Base-by-base conservation (phyloP, 2,797 vertebrate genomes). In the Bovichtus variegatus region DNA sequence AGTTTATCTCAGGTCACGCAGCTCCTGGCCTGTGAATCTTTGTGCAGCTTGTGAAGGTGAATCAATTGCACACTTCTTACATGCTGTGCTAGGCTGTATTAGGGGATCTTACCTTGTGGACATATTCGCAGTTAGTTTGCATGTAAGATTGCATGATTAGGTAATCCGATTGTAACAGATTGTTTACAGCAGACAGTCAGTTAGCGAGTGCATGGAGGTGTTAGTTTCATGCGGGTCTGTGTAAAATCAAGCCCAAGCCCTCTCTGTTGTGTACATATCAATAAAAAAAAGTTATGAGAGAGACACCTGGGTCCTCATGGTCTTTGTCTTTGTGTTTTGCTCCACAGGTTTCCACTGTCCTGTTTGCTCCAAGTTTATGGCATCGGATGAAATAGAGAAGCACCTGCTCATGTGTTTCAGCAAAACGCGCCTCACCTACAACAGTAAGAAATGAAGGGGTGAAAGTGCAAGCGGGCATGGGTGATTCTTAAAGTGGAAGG, bases 361-460 rank as follows among this genome's bases (percentile, higher is more conserved):
- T 8, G 94, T 99, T 67, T 99, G 98, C 95, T 97, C 97, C 90
- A 99, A 97, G 94, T 99, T 97, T 89, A 96, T 99, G 91, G 95
- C 95, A 13, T 95, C 97, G 11, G 97, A 98, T 21, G 98, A 99
- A 95, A 97, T 99, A 88, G 97, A 99, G 90, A 96, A 97, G 84
- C 98, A 99, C 93, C 96, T 99, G 88, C 96, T 98, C 78, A 96
- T 97, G 96, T 99, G 98, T 89, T 97, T 99, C 95, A 99, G 97
- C 91, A 99, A 99, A 91, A 96, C 96, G 47, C 96, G 96, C 82
- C 97, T 99, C 93, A 95, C 96, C 84, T 99, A 99, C 93, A 99
- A 99, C 89, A 98, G 98, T 99, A 95, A 97, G 97, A 79, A 6
- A 59, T 25, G 1, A 34, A 44, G 53, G 38, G 21, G 34, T n/a